Percentiles rank a stretch among this genome's conserved stretches.
These are phyloP conservation scores for Trinectes maculatus DNA, from an alignment of 2,113 vertebrate genomes.

Conservation along the genomic window DNA sequence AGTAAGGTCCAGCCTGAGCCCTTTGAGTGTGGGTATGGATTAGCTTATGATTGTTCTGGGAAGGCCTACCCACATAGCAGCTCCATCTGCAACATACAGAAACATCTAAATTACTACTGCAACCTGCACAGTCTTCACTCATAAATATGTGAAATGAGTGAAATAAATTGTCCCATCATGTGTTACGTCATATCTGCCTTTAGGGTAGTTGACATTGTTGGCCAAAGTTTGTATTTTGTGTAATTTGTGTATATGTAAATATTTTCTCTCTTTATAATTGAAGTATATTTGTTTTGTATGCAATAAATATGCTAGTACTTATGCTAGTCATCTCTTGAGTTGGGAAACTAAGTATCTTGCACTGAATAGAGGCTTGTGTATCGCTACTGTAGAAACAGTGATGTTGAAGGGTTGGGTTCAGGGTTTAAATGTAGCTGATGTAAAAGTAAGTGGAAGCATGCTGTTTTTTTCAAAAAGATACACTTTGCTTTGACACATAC, in stretches of 20 bases:
- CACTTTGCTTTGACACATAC: neutral
- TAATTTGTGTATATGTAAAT: too few relatives aligned
- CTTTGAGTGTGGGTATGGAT: conserved; percentile 23
- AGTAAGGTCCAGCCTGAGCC: too few relatives aligned
- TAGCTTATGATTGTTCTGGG: conserved; percentile 35
- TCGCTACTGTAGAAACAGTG: neutral
- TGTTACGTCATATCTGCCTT: too few relatives aligned
- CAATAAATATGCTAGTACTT: too few relatives aligned
- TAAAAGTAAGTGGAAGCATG: neutral
- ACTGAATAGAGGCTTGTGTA: too few relatives aligned
- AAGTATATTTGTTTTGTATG: neutral
- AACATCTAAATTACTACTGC: too few relatives aligned
- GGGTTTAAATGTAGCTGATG: neutral
- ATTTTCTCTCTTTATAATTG: neutral
- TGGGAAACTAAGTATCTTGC: too few relatives aligned
- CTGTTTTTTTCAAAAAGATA: neutral
- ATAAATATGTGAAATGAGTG: too few relatives aligned
- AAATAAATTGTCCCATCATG: too few relatives aligned
- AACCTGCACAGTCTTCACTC: too few relatives aligned
- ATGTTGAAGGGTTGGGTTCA: neutral
- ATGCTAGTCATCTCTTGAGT: too few relatives aligned
- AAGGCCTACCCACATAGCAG: conserved; percentile 14
- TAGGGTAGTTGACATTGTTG: neutral
- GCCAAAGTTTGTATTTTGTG: too few relatives aligned
- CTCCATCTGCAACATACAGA: conserved; percentile 18